These are phyloP conservation scores for Morone saxatilis DNA, from an alignment of 2,113 vertebrate species.

Conservation along the genomic window DNA sequence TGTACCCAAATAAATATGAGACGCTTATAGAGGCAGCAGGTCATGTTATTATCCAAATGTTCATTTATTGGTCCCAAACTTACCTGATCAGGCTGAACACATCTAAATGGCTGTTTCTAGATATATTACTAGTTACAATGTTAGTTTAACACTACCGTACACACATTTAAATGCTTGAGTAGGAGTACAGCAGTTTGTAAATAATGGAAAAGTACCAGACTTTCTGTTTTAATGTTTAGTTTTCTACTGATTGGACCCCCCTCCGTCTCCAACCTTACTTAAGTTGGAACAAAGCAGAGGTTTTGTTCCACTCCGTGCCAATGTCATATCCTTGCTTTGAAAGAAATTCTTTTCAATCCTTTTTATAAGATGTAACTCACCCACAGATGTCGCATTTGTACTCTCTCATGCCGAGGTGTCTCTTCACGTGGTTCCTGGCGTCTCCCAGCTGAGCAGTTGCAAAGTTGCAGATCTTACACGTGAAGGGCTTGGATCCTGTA, in stretches of 20 bases:
- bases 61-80: background rate
- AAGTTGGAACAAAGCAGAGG: background rate
- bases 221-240: background rate
- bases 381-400: constrained; percentile 99
- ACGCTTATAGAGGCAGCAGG: background rate
- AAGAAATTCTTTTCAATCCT: background rate
- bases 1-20: constrained; percentile 7
- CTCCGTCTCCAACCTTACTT: background rate
- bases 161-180: background rate
- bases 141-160: background rate
- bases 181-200: background rate
- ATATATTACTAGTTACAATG: too few species aligned
- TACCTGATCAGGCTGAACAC: background rate
- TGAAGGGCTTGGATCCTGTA: constrained; percentile 98
- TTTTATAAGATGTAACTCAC: constrained; percentile 85
- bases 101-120: background rate
- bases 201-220: background rate
- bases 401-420: constrained; percentile 98
- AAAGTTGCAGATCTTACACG: constrained; percentile 99
- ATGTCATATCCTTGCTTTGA: background rate
- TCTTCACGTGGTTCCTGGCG: constrained; percentile 98
- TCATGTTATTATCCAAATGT: background rate
- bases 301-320: background rate
- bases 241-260: background rate
- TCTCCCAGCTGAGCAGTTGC: constrained; percentile 98